Percentiles rank a stretch among this genome's conserved stretches.
Conservation (phyloP, 2,797 vertebrate species). For the Halcyon leucocephala region DNA sequence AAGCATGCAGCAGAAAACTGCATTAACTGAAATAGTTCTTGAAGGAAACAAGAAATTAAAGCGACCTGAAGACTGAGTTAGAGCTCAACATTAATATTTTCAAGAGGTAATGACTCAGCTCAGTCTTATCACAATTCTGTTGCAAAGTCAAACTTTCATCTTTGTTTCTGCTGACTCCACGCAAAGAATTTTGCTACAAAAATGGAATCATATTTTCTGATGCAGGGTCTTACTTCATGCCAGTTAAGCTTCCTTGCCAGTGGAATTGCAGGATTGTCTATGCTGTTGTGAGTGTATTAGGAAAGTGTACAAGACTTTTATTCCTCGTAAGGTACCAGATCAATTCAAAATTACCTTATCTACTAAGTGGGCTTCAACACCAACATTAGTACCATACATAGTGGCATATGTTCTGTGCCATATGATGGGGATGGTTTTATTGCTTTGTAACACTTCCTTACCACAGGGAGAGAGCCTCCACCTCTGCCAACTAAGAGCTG, state of each 20-base stretch:
- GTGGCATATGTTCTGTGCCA: not conserved
- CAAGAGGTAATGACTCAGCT: slow-evolving; percentile 11
- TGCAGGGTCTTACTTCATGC: not conserved
- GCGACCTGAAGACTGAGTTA: not conserved
- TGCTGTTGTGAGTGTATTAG: not conserved
- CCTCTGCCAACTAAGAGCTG: not conserved
- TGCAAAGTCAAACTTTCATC: not conserved
- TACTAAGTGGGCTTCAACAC: not conserved
- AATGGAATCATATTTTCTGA: not conserved
- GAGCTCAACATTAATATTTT: slow-evolving; percentile 23
- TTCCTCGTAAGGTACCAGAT: not conserved
- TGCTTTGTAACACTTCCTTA: not conserved
- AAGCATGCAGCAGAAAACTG: not conserved
- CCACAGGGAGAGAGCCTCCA: not conserved
- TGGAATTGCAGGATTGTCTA: not conserved
- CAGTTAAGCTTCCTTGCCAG: not conserved
- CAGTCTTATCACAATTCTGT: not conserved
- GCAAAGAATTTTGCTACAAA: not conserved
- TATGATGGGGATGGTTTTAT: not conserved
- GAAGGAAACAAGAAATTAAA: slow-evolving; percentile 1
- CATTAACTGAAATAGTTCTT: not conserved
- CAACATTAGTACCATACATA: not conserved
- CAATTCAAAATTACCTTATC: not conserved
- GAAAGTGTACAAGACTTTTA: not conserved
- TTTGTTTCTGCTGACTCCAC: slow-evolving; percentile 24